Base-by-base conservation (phyloP, 2,797 vertebrate genomes). In the Lithobates sylvaticus region DNA sequence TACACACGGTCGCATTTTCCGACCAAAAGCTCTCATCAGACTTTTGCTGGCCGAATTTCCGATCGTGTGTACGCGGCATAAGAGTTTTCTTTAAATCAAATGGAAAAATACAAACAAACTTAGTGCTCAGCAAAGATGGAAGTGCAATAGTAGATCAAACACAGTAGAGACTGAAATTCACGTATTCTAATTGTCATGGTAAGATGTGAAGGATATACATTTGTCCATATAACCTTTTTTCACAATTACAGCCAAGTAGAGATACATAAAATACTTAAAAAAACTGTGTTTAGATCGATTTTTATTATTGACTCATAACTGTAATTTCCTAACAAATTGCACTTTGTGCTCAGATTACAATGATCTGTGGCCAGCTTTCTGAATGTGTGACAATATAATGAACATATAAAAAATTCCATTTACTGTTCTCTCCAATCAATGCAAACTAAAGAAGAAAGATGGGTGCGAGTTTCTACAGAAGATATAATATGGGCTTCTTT, bases 401-500 rank as follows among this genome's bases (percentile, higher is more conserved):
- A 83, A 83, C 71, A 65, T 58, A 74, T 74, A 83, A 65, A 67
- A 27, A 71, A 83, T 83, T 75, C 72, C 81, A 84, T 84, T 84
- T 76, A 69, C 73, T 16, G 47, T 54, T 76, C 61, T 39, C 21
- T 50, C 65, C 21, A 71, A 71, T 81, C 78, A 81, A 81, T 71
- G 78, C 47, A 71, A 58, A 32, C 67, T 81, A 58, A 50, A 36
- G 47, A 58, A 68, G 68, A 71, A 68, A 80, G 42, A 80, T 70
- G 67, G 42, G 67, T 50, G 5, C 21, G 67, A 29, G 3, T 27
- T 42, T 36, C 4, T 5, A 67, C 23, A 15, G 29, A 67, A 15
- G 76, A 78, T 36, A 58, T 44, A 84, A 39, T 58, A 54, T 13
- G 27, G 50, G 29, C 61, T 71, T 71, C 69, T 50, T 84, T 58